Conservation (phyloP, 2,113 vertebrate species). For the Brevimyrus niger region DNA sequence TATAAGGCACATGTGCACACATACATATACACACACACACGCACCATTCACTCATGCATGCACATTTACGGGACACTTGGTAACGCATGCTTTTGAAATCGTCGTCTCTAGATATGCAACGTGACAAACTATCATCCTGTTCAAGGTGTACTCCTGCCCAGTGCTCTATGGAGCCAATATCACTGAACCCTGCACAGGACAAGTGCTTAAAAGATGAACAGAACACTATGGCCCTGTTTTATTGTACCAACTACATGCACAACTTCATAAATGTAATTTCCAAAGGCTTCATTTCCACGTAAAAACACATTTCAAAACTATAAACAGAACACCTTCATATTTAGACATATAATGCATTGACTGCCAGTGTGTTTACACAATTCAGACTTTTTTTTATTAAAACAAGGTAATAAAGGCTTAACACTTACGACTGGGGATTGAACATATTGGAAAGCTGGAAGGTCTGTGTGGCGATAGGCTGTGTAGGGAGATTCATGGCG, state of each 20-base stretch:
- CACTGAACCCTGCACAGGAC: neutral
- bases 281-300: neutral
- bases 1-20: no score
- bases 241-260: neutral
- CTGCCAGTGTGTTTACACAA: neutral
- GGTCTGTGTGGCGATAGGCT: conserved; percentile 91
- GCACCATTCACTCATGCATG: no score
- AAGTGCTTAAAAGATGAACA: neutral
- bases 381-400: neutral
- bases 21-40: no score
- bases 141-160: neutral
- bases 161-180: neutral
- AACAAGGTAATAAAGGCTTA: neutral
- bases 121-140: neutral
- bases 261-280: neutral
- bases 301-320: neutral
- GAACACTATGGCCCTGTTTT: neutral
- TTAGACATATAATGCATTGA: neutral
- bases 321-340: neutral
- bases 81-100: neutral
- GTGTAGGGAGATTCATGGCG: conserved; percentile 73
- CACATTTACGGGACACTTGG: no score
- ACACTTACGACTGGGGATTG: conserved; percentile 91
- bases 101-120: neutral
- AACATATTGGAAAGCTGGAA: conserved; percentile 98